Conservation (phyloP, 2,888 invertebrate genomes). For the Nemurella pictetii region DNA sequence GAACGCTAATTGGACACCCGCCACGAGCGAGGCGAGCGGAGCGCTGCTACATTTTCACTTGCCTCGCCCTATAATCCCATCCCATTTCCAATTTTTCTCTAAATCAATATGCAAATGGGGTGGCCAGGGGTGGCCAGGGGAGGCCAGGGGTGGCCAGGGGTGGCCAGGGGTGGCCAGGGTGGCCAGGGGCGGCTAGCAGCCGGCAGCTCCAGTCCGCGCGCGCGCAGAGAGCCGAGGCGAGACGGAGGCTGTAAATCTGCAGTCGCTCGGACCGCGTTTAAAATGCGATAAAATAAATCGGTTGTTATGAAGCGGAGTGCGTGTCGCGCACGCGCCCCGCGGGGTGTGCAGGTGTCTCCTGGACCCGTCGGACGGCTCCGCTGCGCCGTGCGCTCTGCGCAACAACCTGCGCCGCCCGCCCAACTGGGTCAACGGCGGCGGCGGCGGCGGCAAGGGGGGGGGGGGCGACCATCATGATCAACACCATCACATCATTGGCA, state of each 20-base stretch:
- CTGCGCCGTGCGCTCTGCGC: too few species aligned
- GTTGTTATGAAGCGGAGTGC: constrained; percentile 32
- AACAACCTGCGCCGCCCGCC: not conserved
- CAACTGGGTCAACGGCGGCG: constrained; percentile 18
- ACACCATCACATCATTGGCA: too few species aligned
- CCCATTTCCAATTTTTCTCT: not conserved
- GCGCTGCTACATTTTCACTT: too few species aligned
- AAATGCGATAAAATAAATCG: constrained; percentile 38
- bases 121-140: too few species aligned
- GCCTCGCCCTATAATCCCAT: too few species aligned
- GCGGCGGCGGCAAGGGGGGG: constrained; percentile 1
- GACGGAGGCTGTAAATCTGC: too few species aligned
- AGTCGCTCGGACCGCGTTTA: constrained; percentile 33
- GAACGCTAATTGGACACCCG: too few species aligned
- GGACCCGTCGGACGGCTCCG: not conserved
- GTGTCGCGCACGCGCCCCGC: constrained; percentile 32
- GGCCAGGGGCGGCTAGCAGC: too few species aligned
- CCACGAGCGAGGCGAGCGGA: too few species aligned
- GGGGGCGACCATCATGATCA: not conserved
- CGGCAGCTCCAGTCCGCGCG: not conserved
- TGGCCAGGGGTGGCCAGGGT: too few species aligned
- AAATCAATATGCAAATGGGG: too few species aligned
- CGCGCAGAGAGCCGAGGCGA: not conserved
- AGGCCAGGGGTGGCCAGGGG: too few species aligned
- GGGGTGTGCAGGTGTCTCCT: constrained; percentile 34